These are phyloP conservation scores for Puffinus mauretanicus DNA, from an alignment of 2,113 vertebrate species.

Conservation along the genomic window DNA sequence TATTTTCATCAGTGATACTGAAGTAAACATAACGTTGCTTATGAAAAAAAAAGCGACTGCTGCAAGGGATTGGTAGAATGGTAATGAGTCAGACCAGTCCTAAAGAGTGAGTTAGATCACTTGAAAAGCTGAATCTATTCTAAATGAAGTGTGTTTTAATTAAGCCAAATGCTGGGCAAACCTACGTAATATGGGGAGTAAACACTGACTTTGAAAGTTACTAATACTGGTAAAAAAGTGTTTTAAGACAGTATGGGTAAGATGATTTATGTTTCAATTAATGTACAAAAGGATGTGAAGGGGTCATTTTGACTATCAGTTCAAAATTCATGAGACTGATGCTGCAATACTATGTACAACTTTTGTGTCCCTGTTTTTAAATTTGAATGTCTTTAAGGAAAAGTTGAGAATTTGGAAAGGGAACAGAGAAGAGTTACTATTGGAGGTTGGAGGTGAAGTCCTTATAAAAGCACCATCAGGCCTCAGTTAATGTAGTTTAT, in stretches of 20 bases:
- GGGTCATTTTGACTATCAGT: not conserved
- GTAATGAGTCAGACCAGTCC: not conserved
- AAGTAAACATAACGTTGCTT: not conserved
- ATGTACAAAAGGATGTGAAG: not conserved
- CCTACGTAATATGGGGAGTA: not conserved
- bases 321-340: not conserved
- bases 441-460: not conserved
- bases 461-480: not conserved
- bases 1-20: not conserved
- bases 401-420: not conserved
- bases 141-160: not conserved
- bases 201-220: not conserved
- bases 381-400: not conserved
- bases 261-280: not conserved
- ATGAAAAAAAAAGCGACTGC: not conserved
- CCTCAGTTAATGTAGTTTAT: not conserved
- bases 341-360: not conserved
- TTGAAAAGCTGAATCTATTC: not conserved
- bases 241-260: not conserved
- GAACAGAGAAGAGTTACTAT: not conserved
- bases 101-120: not conserved
- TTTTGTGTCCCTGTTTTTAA: not conserved
- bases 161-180: not conserved
- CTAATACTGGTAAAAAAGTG: not conserved
- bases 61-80: not conserved